Evolutionary conservation across 1,140 invertebrate species (phyloP).

Genomic region (Diachasmimorpha longicaudata): DNA sequence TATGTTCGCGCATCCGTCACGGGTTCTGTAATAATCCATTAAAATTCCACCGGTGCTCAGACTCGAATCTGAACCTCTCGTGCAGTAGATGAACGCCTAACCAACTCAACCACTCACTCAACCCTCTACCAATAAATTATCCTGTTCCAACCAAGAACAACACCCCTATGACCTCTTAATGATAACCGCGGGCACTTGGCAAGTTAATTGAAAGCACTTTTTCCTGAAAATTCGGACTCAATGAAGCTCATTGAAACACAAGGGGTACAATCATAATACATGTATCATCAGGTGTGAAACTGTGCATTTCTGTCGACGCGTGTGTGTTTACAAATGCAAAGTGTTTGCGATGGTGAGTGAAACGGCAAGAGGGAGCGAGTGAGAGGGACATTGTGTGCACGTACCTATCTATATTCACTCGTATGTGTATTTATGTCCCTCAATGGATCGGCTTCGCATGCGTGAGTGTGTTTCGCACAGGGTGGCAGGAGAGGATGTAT

Average conservation of each 20-base stretch:
- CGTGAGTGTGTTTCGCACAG: constrained; percentile 42
- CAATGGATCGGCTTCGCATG: constrained; percentile 38
- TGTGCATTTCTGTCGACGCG: constrained; percentile 5
- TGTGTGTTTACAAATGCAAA: constrained; percentile 7
- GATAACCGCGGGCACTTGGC: background rate
- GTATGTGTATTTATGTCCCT: constrained; percentile 45
- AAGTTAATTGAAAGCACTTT: background rate
- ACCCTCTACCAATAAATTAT: no score
- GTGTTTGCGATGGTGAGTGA: constrained; percentile 5
- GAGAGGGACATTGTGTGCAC: constrained; percentile 4
- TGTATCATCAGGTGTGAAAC: constrained; percentile 11
- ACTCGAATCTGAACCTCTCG: no score
- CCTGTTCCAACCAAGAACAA: no score
- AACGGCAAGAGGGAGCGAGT: constrained; percentile 17
- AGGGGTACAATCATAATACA: background rate
- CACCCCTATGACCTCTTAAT: no score
- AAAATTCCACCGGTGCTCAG: no score
- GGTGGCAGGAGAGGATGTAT: constrained; percentile 31
- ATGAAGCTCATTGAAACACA: background rate
- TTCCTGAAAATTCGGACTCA: no score
- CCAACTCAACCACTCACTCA: no score
- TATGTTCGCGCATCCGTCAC: no score
- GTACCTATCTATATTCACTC: constrained; percentile 32
- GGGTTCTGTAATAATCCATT: no score
- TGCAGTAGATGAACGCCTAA: no score